Conservation (phyloP, 92 coral and sea anemone genomes). For the Bergia puertoricense region DNA sequence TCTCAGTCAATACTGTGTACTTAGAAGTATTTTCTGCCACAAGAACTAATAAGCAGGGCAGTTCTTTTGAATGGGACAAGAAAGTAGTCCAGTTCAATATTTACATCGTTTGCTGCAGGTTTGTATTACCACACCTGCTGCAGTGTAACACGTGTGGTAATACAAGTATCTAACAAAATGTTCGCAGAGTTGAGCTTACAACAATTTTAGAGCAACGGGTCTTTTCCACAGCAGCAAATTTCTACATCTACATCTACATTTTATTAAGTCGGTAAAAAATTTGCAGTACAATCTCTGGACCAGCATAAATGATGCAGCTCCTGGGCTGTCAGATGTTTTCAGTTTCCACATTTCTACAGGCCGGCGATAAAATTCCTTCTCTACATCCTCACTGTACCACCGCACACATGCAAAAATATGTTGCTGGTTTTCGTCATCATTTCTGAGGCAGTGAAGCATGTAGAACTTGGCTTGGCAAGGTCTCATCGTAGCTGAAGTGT, state of each 20-base stretch:
- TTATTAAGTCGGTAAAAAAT: not conserved
- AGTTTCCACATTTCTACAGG: constrained; percentile 52
- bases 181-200: constrained; percentile 44
- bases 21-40: too few relatives aligned
- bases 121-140: too few relatives aligned
- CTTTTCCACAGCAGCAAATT: constrained; percentile 36
- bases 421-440: constrained; percentile 21
- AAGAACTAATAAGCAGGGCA: too few relatives aligned
- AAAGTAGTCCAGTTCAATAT: too few relatives aligned
- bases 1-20: too few relatives aligned
- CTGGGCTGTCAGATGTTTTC: constrained; percentile 38
- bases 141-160: too few relatives aligned
- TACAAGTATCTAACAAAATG: constrained; percentile 39
- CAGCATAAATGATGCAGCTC: constrained; percentile 53
- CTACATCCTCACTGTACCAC: constrained; percentile 48
- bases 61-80: too few relatives aligned
- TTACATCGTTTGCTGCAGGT: too few relatives aligned
- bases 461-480: constrained; percentile 52
- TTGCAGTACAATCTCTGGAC: constrained; percentile 50
- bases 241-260: too few relatives aligned
- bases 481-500: constrained; percentile 39
- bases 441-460: constrained; percentile 34
- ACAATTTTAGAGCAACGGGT: constrained; percentile 37
- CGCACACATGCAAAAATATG: constrained; percentile 53
- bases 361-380: constrained; percentile 44